phyloP scores from a whole-genome alignment of 2,888 invertebrate species.

The Cacoxenus indagator region DNA sequence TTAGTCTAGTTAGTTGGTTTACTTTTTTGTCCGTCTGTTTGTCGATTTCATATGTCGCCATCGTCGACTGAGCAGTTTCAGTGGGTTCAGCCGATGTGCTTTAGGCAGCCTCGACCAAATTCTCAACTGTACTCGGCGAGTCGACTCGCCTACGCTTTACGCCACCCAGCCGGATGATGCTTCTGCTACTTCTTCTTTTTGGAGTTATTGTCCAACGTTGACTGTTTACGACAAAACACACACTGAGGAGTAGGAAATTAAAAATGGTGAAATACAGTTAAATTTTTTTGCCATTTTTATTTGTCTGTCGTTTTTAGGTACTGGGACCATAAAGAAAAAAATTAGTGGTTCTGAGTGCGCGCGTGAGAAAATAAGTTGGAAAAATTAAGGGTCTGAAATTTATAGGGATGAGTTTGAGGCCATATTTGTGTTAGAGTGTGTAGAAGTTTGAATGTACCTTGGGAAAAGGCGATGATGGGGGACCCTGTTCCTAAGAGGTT shows the following conservation, averaged over 20 bases:
- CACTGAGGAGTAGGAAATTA: slow-evolving; percentile 68
- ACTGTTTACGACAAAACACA: slow-evolving; percentile 67
- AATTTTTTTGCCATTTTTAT: slow-evolving; percentile 52
- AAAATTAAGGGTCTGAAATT: no score
- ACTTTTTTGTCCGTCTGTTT: slow-evolving; percentile 38
- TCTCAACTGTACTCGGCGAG: not conserved
- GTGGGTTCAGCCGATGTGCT: not conserved
- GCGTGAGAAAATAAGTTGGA: no score
- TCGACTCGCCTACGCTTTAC: not conserved
- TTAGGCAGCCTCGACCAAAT: not conserved
- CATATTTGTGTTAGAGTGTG: no score
- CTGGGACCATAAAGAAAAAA: not conserved
- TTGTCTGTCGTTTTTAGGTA: not conserved
- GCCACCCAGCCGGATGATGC: not conserved
- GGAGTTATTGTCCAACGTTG: slow-evolving; percentile 69
- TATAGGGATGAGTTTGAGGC: no score
- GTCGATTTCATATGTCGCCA: slow-evolving; percentile 23
- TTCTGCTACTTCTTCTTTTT: slow-evolving; percentile 28
- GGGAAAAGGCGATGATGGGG: no score
- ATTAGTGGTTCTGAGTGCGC: no score
- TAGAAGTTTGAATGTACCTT: no score
- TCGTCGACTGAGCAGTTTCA: not conserved
- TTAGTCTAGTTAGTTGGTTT: slow-evolving; percentile 41
- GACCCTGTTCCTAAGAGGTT: no score
- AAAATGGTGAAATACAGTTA: slow-evolving; percentile 69